Percentiles rank a stretch among this genome's conserved stretches.
Conservation (phyloP, 2,113 vertebrate species). For the Cheirogaleus medius region DNA sequence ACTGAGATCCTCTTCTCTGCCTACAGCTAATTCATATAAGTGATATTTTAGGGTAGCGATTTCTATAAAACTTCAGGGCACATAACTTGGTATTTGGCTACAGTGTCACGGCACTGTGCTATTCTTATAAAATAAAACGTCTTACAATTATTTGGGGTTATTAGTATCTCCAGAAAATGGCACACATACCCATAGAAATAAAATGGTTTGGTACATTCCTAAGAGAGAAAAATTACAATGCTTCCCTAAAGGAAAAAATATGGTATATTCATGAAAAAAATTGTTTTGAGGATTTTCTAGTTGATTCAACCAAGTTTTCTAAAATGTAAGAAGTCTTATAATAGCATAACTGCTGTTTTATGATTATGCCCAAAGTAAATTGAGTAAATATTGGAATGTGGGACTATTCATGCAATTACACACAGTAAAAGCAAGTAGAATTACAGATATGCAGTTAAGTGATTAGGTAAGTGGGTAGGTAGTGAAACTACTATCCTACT, state of each 20-base stretch:
- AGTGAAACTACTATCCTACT: neutral
- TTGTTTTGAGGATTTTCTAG: neutral
- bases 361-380: neutral
- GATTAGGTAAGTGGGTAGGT: no score
- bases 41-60: neutral
- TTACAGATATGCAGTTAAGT: neutral
- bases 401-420: neutral
- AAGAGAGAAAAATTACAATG: neutral
- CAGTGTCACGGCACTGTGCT: neutral
- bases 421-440: neutral
- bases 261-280: neutral
- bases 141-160: neutral
- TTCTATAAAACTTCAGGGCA: neutral
- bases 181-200: neutral
- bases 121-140: neutral
- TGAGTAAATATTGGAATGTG: neutral
- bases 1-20: neutral
- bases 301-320: neutral
- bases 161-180: neutral
- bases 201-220: neutral
- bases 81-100: neutral
- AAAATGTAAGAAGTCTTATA: neutral
- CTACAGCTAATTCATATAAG: neutral
- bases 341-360: neutral
- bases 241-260: neutral